These are phyloP conservation scores for Heliconius ethilla DNA, from an alignment of 2,888 invertebrate species.

Conservation along the genomic window DNA sequence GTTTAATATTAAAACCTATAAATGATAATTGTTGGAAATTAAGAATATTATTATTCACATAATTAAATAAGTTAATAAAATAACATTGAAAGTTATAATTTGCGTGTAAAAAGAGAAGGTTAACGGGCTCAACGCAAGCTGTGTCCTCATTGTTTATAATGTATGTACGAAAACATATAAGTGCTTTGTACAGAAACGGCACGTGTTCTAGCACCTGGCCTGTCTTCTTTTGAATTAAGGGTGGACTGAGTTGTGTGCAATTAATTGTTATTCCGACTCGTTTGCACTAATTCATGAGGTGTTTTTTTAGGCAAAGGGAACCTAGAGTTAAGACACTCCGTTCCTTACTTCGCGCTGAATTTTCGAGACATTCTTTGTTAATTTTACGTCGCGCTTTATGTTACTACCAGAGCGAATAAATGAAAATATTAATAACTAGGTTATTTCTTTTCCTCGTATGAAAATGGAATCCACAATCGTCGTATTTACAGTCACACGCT, in stretches of 20 bases:
- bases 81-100: slow-evolving; percentile 14
- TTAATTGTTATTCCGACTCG: slow-evolving; percentile 21
- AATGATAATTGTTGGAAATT: background rate
- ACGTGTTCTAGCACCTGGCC: slow-evolving; percentile 43
- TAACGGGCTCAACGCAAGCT: slow-evolving; percentile 45
- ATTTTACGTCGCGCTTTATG: too few species aligned
- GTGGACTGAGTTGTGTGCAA: slow-evolving; percentile 32
- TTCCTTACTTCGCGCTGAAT: too few species aligned
- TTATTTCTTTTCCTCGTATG: too few species aligned
- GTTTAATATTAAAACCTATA: background rate
- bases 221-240: slow-evolving; percentile 34
- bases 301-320: too few species aligned
- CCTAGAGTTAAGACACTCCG: too few species aligned
- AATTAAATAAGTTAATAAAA: background rate
- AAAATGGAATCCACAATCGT: too few species aligned
- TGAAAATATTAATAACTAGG: too few species aligned
- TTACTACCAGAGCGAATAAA: too few species aligned
- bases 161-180: slow-evolving; percentile 36
- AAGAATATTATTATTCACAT: background rate
- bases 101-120: slow-evolving; percentile 42
- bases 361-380: too few species aligned
- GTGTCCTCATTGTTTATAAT: slow-evolving; percentile 44
- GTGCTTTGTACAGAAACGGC: slow-evolving; percentile 41
- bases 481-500: too few species aligned
- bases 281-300: slow-evolving; percentile 8